Conservation (phyloP, 2,888 invertebrate genomes). For the Oegoconia quadripuncta region DNA sequence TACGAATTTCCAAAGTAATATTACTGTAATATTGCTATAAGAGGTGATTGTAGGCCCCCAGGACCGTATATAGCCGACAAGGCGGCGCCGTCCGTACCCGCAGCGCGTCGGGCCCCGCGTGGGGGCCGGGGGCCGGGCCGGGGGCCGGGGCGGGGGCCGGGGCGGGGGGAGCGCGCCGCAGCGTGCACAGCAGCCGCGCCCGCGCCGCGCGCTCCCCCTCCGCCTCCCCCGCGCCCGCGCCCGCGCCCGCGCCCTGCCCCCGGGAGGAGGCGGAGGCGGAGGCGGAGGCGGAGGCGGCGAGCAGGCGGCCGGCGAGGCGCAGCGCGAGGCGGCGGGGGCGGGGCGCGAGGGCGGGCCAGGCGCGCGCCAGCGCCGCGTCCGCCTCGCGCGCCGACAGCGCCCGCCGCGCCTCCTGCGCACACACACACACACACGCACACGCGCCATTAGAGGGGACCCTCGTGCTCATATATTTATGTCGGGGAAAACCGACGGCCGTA, state of each 20-base stretch:
- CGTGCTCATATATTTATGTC: too few relatives aligned
- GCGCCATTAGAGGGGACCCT: background rate
- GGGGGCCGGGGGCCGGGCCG: background rate
- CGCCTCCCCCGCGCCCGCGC: background rate
- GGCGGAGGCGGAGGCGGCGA: too few relatives aligned
- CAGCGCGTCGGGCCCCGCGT: conserved; percentile 14
- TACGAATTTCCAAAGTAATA: too few relatives aligned
- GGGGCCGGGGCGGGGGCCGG: background rate
- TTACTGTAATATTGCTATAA: too few relatives aligned
- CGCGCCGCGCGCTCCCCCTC: conserved; percentile 1
- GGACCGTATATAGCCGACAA: too few relatives aligned
- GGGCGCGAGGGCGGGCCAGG: too few relatives aligned
- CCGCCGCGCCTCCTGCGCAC: background rate
- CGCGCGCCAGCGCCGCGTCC: too few relatives aligned
- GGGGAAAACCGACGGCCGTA: too few relatives aligned
- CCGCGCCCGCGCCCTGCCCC: background rate
- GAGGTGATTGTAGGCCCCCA: too few relatives aligned
- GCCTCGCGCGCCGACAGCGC: too few relatives aligned
- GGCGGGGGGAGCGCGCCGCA: conserved; percentile 4
- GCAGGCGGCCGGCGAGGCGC: conserved; percentile 2
- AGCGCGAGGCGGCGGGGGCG: conserved; percentile 3
- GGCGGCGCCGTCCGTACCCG: background rate
- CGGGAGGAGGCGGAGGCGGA: conserved; percentile 2
- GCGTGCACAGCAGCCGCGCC: conserved; percentile 10
- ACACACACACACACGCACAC: background rate